Base-by-base conservation (phyloP, 1,140 invertebrate genomes). In the Aradophagus sp. region DNA sequence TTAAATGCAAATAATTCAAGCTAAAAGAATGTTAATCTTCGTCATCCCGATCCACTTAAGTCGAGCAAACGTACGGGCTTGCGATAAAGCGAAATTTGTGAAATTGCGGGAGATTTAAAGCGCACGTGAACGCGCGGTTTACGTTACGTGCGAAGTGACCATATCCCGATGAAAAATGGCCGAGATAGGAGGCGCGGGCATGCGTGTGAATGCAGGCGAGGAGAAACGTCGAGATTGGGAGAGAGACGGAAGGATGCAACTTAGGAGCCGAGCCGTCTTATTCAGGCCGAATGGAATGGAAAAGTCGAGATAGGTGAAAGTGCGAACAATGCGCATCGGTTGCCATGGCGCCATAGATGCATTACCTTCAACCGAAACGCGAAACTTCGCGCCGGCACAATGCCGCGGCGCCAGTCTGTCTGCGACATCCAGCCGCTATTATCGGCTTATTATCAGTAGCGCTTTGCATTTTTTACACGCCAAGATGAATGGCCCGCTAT, bases 251-350 rank as follows among this genome's bases (percentile, higher is more conserved):
- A 41, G 44, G 3, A 34, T n/a, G 26, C 19, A 19, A 58, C 35
- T 42, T 31, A 36, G 48, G 35, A 47, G n/a, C 36, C n/a, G 42
- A 4, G 7, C 27, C 34, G 55, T 31, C 42, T 42, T 55, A 70
- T 76, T 74, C 67, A 31, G 45, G 62, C 59, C 58, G 74, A 79
- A 77, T 78, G 65, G 65, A 70, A 76, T 68, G 73, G 65, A 77
- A 80, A 80, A 73, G 76, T 74, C 52, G 55, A 76, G 77, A 77
- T 76, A 76, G 76, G 73, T 72, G 75, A 77, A 74, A 78, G 77
- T 76, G 72, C 59, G 73, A 76, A 79, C 76, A 78, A 76, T 74
- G 73, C 67, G 58, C 72, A 63, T 71, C 58, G 58, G 56, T 63
- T 74, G 63, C 48, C 36, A 63, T 73, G 70, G 55, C 31, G 44